phyloP scores from a whole-genome alignment of 2,888 invertebrate species.

The Ceriagrion tenellum region DNA sequence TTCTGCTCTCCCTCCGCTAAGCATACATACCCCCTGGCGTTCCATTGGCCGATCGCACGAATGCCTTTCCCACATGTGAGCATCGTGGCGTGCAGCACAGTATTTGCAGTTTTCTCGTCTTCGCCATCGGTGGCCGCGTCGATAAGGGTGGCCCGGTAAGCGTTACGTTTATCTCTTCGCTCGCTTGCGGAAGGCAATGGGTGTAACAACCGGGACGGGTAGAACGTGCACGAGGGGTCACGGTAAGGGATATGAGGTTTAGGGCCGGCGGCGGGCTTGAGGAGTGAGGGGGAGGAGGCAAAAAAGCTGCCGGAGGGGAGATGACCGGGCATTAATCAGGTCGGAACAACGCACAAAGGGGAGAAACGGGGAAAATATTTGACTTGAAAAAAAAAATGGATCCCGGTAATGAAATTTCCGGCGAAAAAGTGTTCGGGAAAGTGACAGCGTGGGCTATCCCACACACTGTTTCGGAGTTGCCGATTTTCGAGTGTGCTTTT shows the following conservation, averaged over 20 bases:
- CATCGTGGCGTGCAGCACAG: slow-evolving; percentile 47
- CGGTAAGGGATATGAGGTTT: background rate
- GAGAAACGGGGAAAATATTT: slow-evolving; percentile 2
- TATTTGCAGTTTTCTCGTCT: slow-evolving; percentile 31
- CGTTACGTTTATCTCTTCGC: slow-evolving; percentile 34
- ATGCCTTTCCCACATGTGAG: slow-evolving; percentile 49
- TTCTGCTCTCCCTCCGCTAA: slow-evolving; percentile 1
- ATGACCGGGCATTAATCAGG: background rate
- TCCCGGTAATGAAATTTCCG: slow-evolving; percentile 36
- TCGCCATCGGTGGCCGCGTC: slow-evolving; percentile 59
- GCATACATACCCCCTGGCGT: background rate
- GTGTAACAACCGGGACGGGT: slow-evolving; percentile 6
- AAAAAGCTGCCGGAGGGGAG: background rate
- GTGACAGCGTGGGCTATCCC: background rate
- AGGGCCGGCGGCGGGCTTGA: background rate
- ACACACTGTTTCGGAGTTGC: background rate
- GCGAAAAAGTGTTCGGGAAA: background rate
- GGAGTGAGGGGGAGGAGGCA: background rate
- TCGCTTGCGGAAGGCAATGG: slow-evolving; percentile 33
- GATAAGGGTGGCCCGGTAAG: slow-evolving; percentile 47
- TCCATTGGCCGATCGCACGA: slow-evolving; percentile 54
- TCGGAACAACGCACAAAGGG: background rate
- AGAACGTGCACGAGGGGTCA: background rate
- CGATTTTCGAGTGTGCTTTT: background rate
- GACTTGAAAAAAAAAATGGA: slow-evolving; percentile 32